Evolutionary conservation across 1,140 invertebrate genomes (phyloP), one percentile per base, ranked within the genome.

Genomic region (Chrysomallon squamiferum): DNA sequence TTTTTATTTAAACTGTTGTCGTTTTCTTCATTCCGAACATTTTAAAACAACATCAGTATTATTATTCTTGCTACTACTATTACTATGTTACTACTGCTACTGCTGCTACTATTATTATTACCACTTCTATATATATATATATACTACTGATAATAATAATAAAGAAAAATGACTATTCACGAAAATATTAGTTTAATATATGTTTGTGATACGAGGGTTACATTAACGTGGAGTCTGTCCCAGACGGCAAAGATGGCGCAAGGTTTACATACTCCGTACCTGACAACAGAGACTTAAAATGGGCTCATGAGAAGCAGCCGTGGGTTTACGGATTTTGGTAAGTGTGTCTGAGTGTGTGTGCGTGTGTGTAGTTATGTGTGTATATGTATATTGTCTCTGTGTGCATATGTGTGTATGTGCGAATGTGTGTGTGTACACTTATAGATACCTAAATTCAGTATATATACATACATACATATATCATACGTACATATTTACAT

Each of bases 251-350:
- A 43, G n/a, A 67, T 35, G 68, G 71, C 15, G 38, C 35, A 11
- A 47, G 62, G 18, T 69, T 73, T 35, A 60, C 58, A 22, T 66
- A 73, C 33, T 13, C 64, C 18, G 27, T 54, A 18, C 25, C 25
- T 20, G 64, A 68, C n/a, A n/a, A n/a, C n/a, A n/a, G n/a, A 47
- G 64, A 66, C 27, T 29, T 38, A 3, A 43, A 18, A 45, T 73
- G 71, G 71, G 41, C 43, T 1, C 22, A 54, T 11, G 64, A 73
- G 35, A 56, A 62, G 9, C 67, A 73, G 20, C 58, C 68, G 3
- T 73, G 71, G 71, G 59, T 43, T 0, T 69, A 62, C 29, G 71
- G 71, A 6, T 73, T 50, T 41, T 73, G 71, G 71, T 69, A n/a
- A 47, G 45, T 47, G 45, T 47, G 11, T 43, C 41, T 13, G 41